These are phyloP conservation scores for Prunella himalayana DNA, from an alignment of 2,113 vertebrate genomes.

Conservation along the genomic window DNA sequence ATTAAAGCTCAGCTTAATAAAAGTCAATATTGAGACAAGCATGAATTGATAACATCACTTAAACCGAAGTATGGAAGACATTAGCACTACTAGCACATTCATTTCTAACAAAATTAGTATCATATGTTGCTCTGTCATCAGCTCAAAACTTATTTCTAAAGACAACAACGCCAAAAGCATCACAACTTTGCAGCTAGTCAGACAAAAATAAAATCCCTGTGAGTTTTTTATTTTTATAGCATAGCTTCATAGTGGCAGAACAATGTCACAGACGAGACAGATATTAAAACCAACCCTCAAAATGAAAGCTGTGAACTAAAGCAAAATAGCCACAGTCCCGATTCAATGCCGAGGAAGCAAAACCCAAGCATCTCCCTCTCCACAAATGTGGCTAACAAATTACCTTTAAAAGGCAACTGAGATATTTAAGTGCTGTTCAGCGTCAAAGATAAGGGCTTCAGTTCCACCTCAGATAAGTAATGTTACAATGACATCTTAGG, in stretches of 20 bases:
- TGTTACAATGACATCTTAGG: constrained; percentile 25
- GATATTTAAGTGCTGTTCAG: background rate
- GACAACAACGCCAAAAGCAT: background rate
- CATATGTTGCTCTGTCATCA: background rate
- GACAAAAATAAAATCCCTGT: background rate
- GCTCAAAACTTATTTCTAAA: background rate
- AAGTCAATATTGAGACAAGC: background rate
- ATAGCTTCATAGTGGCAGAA: background rate
- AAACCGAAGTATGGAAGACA: background rate
- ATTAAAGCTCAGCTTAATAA: background rate
- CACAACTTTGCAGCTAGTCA: background rate
- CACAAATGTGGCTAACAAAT: background rate
- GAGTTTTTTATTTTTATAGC: background rate
- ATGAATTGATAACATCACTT: background rate
- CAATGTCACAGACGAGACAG: background rate
- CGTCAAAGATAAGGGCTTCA: constrained; percentile 7
- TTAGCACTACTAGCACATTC: background rate
- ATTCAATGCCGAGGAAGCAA: background rate
- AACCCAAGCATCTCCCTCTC: background rate
- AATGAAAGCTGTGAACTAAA: background rate
- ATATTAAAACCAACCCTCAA: background rate
- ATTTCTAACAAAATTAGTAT: background rate
- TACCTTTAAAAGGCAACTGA: constrained; percentile 47
- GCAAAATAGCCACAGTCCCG: background rate
- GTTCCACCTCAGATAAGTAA: constrained; percentile 40